These are phyloP conservation scores for Ricordea florida DNA, from an alignment of 92 coral and sea anemone genomes.

Conservation along the genomic window DNA sequence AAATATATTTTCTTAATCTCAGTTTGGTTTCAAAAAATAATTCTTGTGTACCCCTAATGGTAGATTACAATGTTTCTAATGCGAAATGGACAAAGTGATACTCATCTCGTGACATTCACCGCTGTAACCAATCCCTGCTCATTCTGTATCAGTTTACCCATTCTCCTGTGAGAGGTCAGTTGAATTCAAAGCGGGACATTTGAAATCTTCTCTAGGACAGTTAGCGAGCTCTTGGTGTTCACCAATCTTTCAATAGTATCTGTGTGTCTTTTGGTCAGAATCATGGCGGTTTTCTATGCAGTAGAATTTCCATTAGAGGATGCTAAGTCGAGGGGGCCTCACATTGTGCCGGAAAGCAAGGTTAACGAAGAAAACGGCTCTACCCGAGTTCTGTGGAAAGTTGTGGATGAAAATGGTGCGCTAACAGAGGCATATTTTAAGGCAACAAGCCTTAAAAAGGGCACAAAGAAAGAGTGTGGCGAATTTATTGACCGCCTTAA, in stretches of 20 bases:
- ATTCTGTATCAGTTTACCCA: slow-evolving; percentile 1
- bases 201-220: slow-evolving; percentile 17
- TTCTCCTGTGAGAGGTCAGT: slow-evolving; percentile 16
- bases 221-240: slow-evolving; percentile 11
- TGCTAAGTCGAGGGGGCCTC: slow-evolving; percentile 33
- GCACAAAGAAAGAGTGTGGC: slow-evolving; percentile 39
- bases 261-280: slow-evolving; percentile 1
- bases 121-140: slow-evolving; percentile 19
- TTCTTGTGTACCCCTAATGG: slow-evolving; percentile 2
- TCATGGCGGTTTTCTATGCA: slow-evolving; percentile 15
- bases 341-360: slow-evolving; percentile 43
- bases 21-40: slow-evolving; percentile 1
- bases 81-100: slow-evolving; percentile 1
- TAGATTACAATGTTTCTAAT: slow-evolving; percentile 4
- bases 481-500: slow-evolving; percentile 44
- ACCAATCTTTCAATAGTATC: slow-evolving; percentile 4
- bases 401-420: slow-evolving; percentile 41
- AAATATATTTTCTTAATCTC: slow-evolving; percentile 13
- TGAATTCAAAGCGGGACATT: slow-evolving; percentile 20
- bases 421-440: slow-evolving; percentile 25
- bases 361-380: slow-evolving; percentile 34
- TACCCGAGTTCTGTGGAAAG: slow-evolving; percentile 39
- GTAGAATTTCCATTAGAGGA: slow-evolving; percentile 42
- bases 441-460: slow-evolving; percentile 26
- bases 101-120: background rate